These are phyloP conservation scores for Scytalopus superciliaris DNA, from an alignment of 2,113 vertebrate species.

Conservation along the genomic window DNA sequence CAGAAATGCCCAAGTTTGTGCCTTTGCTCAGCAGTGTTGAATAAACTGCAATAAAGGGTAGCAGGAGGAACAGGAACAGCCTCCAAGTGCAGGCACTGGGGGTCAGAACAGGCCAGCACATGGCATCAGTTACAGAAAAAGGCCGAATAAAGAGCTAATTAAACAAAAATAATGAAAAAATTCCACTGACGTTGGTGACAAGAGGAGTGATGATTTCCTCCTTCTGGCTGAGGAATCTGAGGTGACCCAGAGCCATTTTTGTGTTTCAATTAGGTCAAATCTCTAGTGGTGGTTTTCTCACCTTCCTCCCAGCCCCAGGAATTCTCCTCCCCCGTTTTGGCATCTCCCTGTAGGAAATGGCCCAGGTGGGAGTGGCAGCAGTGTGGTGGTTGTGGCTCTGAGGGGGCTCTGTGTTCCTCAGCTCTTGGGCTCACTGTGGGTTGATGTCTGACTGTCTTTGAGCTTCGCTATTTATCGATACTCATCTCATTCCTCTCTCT, in stretches of 20 bases:
- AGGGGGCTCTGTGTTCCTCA: neutral
- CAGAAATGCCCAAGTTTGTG: neutral
- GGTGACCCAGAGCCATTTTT: neutral
- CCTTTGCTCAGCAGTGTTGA: neutral
- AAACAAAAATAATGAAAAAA: neutral
- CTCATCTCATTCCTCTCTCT: constrained; percentile 85
- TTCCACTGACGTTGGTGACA: neutral
- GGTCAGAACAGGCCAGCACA: neutral
- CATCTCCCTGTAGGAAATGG: neutral
- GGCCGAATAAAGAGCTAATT: neutral
- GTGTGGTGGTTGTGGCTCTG: neutral
- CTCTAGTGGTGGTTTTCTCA: neutral
- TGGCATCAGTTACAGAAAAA: neutral
- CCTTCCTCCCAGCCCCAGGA: neutral
- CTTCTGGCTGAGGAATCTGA: neutral
- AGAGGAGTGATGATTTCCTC: neutral
- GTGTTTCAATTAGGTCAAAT: neutral
- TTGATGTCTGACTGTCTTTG: constrained; percentile 81
- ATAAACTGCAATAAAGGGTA: neutral
- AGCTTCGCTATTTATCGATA: constrained; percentile 74
- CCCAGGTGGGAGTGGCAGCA: neutral
- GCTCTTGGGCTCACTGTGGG: constrained; percentile 61
- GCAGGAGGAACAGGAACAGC: neutral
- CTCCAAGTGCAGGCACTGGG: neutral
- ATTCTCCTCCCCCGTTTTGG: neutral